Base-by-base conservation (phyloP, 64 coral and sea anemone genomes). In the Pocillopora verrucosa region DNA sequence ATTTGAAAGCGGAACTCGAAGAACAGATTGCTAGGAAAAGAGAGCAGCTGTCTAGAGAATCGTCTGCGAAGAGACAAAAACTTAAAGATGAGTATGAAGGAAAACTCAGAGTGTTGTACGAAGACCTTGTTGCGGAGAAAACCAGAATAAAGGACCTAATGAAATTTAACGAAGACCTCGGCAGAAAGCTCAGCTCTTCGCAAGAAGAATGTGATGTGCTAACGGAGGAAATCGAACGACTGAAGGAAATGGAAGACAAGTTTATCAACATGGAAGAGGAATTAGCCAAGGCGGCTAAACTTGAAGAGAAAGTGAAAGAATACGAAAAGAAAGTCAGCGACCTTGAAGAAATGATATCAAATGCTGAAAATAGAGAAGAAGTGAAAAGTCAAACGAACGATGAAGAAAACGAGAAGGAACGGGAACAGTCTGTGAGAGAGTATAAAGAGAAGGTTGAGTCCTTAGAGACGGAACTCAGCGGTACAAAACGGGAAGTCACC, bases 11-110 rank as follows among this genome's bases (percentile, higher is more conserved):
- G 77, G 95, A 97, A 59, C 92, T 97, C 30, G 95, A 97, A 67
- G 95, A 97, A 62, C 95, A 97, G 85, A 97, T 97, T 24, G 88
- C 95, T 6, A 97, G 78, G 36, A 97, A 97, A 91, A 45, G 95
- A 86, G 95, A 97, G 20, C 95, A 97, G 82, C 88, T 97, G 60
- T 92, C 95, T 11, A 93, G 78, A 72, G 95, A 97, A 56, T 89
- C 95, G 62, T 81, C 91, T 41, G 84, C 88, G 17, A 97, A 97
- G 75, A 78, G 95, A 56, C 95, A 97, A 61, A 90, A 82, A 84
- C 84, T 97, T 59, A 93, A 90, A 82, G 95, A 97, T 38, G 95
- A 97, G 61, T 97, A 97, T 58, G 95, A 97, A 91, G 72, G 80
- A 11, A 97, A 97, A 62, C 83, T 97, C 77, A 77, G 95, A 76